Evolutionary conservation across 2,113 vertebrate species (phyloP).

Genomic region (Xiphophorus maculatus): DNA sequence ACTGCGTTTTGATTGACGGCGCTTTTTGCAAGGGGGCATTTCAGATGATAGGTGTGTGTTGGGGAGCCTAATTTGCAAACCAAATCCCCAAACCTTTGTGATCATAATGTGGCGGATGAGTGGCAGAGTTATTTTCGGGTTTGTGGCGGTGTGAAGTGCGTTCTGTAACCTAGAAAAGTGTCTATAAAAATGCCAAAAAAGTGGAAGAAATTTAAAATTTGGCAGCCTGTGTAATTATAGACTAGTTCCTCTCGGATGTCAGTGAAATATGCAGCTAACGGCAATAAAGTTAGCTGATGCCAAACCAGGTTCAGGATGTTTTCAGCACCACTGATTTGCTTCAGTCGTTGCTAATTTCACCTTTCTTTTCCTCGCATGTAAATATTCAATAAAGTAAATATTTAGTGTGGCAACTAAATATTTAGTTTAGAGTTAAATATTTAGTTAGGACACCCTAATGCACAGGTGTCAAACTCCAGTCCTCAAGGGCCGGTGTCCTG

Average conservation of each 20-base stretch:
- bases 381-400: too few species aligned
- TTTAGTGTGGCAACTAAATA: too few species aligned
- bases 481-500: too few species aligned
- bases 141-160: not conserved
- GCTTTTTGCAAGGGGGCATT: fast-evolving
- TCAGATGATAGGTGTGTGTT: not conserved
- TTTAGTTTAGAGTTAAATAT: too few species aligned
- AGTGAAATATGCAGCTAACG: not conserved
- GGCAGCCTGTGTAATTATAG: too few species aligned
- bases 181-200: not conserved
- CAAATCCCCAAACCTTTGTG: constrained; percentile 23
- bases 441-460: too few species aligned
- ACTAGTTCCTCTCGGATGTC: not conserved
- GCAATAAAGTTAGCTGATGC: too few species aligned
- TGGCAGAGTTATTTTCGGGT: constrained; percentile 7
- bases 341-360: too few species aligned
- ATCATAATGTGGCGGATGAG: constrained; percentile 8
- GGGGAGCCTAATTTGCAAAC: constrained; percentile 37
- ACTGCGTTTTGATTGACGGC: constrained; percentile 31
- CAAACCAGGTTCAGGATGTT: too few species aligned
- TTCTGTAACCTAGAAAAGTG: not conserved
- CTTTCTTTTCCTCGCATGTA: too few species aligned
- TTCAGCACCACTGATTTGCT: too few species aligned
- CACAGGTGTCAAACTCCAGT: too few species aligned
- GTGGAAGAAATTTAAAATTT: not conserved